Conservation (phyloP, 1,140 invertebrate species). For the Samia ricini region DNA sequence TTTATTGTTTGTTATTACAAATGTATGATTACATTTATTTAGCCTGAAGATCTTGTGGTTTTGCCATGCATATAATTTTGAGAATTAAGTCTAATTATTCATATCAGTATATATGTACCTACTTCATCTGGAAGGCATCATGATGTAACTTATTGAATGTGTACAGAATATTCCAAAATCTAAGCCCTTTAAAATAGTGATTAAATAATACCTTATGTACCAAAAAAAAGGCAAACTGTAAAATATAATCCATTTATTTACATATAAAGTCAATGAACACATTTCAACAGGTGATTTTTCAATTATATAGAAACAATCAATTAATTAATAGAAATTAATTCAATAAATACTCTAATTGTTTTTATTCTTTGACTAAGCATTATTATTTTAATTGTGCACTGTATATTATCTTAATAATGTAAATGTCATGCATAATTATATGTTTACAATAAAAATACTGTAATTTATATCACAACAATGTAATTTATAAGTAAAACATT, state of each 20-base stretch:
- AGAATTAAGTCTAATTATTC: too few species aligned
- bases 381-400: background rate
- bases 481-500: background rate
- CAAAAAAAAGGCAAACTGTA: slow-evolving; percentile 7
- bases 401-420: background rate
- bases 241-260: slow-evolving; percentile 17
- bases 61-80: too few species aligned
- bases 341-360: background rate
- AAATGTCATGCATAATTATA: background rate
- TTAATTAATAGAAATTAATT: background rate
- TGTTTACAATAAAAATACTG: background rate
- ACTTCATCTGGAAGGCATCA: too few species aligned
- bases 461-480: background rate
- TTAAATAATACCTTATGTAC: background rate
- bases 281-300: slow-evolving; percentile 4
- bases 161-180: background rate
- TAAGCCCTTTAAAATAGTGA: background rate
- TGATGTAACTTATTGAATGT: too few species aligned
- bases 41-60: too few species aligned
- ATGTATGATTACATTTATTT: too few species aligned
- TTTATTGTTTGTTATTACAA: too few species aligned
- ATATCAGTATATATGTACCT: too few species aligned
- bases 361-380: background rate
- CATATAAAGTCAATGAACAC: slow-evolving; percentile 16
- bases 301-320: too few species aligned